Base-by-base conservation (phyloP, 2,797 vertebrate genomes). In the Oreochromis mossambicus region DNA sequence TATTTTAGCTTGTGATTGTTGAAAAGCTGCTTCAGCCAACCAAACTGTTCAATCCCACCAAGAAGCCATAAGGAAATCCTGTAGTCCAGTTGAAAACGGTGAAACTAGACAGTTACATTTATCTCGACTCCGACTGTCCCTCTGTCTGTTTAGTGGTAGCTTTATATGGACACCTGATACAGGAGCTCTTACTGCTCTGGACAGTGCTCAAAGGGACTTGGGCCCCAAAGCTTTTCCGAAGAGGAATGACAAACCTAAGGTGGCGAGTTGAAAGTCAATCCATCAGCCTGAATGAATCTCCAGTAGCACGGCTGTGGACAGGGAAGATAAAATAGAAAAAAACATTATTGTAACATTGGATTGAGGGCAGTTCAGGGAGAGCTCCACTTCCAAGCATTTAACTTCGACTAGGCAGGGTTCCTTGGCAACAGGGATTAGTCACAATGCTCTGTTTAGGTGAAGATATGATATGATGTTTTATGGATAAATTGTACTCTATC, bases 281-380 rank as follows among this genome's bases (percentile, higher is more conserved):
- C 82, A 86, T 94, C 91, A 90, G 86, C 87, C 76, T 78, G 88
- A 85, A 93, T 90, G 87, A 87, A 91, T 90, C 84, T 92, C 83
- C 51, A 66, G 79, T 70, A 88, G 87, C 86, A 85, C 80, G 91
- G 86, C 36, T 52, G 87, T 88, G 77, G 91, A 90, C 88, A 84
- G 56, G 19, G 68, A 76, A 77, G 86, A 90, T 86, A 79, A 91
- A 88, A 90, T 81, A 58, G 32, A n/a, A 48, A 50, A 81, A 81
- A 55, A 77, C 50, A 63, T 83, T 90, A 66, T 83, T 88, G 84
- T 85, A 84, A 81, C 80, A 81, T 32, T 79, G 83, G 75, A 83
- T 78, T 75, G 75, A 85, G 83, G 90, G 82, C 75, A 83, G 66
- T 77, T 86, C 66, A 12, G 61, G 70, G 70, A 86, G 84, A 84